Evolutionary conservation across 2,797 vertebrate genomes (phyloP).

Genomic region (Squalus acanthias): DNA sequence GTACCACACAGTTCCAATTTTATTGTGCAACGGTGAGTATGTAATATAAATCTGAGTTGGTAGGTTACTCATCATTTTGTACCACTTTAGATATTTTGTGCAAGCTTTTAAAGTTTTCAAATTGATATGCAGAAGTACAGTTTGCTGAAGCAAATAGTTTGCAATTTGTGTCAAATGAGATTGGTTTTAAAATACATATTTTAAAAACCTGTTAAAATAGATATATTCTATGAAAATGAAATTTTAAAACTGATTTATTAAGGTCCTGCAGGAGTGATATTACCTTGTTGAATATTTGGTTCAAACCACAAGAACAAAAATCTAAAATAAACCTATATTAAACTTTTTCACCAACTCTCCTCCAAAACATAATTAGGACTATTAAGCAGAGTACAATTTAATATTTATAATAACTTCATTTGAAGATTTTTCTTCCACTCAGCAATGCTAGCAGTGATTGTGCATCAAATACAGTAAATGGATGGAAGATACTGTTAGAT

Average conservation of each 20-base stretch:
- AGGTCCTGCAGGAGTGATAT: not conserved
- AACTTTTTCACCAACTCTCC: not conserved
- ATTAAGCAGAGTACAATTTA: not conserved
- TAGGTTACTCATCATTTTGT: not conserved
- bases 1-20: not conserved
- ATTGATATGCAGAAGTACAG: not conserved
- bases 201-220: not conserved
- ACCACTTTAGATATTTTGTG: not conserved
- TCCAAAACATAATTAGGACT: not conserved
- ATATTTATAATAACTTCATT: not conserved
- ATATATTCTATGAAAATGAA: not conserved
- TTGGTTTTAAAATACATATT: not conserved
- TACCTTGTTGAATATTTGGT: not conserved
- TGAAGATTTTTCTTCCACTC: not conserved
- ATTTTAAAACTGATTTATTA: not conserved
- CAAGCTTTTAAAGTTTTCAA: not conserved
- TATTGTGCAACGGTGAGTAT: not conserved
- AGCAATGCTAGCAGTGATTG: not conserved
- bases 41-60: constrained; percentile 1
- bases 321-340: not conserved
- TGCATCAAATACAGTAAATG: not conserved
- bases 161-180: not conserved
- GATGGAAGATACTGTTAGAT: not conserved
- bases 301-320: not conserved
- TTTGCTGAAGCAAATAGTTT: not conserved